These are phyloP conservation scores for Bos indicus DNA, from an alignment of 2,113 vertebrate genomes.

Conservation along the genomic window DNA sequence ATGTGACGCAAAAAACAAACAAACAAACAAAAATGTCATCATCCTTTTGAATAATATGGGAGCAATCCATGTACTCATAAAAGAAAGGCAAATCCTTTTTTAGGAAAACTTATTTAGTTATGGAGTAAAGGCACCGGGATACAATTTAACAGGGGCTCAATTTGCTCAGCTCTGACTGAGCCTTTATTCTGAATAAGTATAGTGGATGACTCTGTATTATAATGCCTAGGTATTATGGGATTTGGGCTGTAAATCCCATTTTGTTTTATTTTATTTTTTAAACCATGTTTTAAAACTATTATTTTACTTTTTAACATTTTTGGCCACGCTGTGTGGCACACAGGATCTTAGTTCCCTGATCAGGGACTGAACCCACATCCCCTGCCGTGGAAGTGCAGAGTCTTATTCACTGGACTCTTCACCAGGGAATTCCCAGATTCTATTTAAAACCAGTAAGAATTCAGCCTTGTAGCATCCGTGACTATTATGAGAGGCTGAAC, in stretches of 20 bases:
- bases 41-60: neutral
- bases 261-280: neutral
- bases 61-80: neutral
- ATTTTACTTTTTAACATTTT: neutral
- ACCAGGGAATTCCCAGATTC: neutral
- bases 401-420: neutral
- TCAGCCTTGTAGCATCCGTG: neutral
- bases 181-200: neutral
- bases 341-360: neutral
- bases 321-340: neutral
- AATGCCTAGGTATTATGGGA: neutral
- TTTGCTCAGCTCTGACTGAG: neutral
- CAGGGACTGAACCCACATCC: neutral
- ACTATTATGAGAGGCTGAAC: neutral
- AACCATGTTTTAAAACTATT: neutral
- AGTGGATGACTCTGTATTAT: neutral
- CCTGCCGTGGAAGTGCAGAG: neutral
- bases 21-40: neutral
- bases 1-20: neutral
- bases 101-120: neutral
- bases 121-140: neutral
- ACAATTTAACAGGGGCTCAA: neutral
- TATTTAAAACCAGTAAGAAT: neutral
- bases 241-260: neutral
- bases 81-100: neutral